Conservation (phyloP, 2,888 invertebrate genomes). For the Phytoseiulus persimilis region DNA sequence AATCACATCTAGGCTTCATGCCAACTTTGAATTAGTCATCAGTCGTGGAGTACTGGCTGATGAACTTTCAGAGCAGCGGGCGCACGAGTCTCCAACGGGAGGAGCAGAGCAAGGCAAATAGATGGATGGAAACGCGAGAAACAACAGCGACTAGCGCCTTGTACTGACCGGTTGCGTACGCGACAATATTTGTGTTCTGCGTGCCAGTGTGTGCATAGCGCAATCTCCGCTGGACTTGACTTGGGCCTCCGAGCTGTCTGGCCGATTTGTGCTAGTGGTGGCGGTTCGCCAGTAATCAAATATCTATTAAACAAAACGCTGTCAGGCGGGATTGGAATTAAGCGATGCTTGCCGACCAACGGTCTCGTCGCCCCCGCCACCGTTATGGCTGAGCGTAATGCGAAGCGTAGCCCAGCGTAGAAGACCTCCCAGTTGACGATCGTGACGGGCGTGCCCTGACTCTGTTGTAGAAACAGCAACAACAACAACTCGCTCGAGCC, state of each 20-base stretch:
- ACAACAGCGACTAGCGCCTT: not conserved
- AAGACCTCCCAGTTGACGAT: conserved; percentile 5
- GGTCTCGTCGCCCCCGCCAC: conserved; percentile 5
- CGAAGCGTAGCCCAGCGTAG: not conserved
- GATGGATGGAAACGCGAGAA: not conserved
- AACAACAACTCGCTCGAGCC: not conserved
- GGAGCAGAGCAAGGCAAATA: not conserved
- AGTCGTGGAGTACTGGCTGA: not conserved
- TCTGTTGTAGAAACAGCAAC: not conserved
- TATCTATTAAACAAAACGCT: conserved; percentile 5
- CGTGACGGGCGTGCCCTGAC: not conserved
- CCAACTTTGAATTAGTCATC: not conserved
- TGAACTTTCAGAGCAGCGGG: not conserved
- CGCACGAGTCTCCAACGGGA: not conserved
- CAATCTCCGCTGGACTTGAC: not conserved
- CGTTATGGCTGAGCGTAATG: not conserved
- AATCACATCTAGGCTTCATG: not conserved
- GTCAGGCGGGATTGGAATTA: not conserved
- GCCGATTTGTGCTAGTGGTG: not conserved
- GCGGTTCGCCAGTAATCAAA: not conserved
- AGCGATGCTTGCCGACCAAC: not conserved
- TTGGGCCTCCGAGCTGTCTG: not conserved
- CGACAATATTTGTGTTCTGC: not conserved
- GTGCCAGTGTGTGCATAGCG: not conserved
- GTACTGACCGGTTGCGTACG: not conserved